Percentiles rank a stretch among this genome's conserved stretches.
Evolutionary conservation across 2,888 invertebrate species (phyloP).

Genomic region (Phyllotreta cruciferae): DNA sequence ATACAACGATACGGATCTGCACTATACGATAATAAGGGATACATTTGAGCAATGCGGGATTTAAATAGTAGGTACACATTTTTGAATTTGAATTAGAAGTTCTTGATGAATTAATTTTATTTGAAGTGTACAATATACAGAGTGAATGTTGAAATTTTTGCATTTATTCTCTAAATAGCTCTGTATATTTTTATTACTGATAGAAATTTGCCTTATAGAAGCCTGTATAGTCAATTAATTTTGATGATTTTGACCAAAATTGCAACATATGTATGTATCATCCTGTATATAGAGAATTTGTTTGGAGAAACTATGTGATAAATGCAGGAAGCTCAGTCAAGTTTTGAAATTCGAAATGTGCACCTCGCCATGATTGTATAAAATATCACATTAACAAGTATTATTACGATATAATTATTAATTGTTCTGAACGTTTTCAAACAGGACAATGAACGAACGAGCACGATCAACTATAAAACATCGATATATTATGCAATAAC

Average conservation of each 20-base stretch:
- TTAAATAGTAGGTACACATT: constrained; percentile 2
- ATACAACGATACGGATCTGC: background rate
- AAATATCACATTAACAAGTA: constrained; percentile 11
- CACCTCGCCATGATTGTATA: background rate
- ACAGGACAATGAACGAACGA: constrained; percentile 39
- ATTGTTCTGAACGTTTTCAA: constrained; percentile 18
- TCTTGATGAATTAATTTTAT: too few relatives aligned
- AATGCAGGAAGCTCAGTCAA: background rate
- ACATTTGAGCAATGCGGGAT: constrained; percentile 15
- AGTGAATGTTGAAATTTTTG: too few relatives aligned
- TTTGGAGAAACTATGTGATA: too few relatives aligned
- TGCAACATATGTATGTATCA: too few relatives aligned
- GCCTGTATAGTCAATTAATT: too few relatives aligned
- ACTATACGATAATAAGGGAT: constrained; percentile 1
- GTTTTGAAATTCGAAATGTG: constrained; percentile 5
- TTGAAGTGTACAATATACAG: too few relatives aligned
- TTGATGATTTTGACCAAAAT: too few relatives aligned
- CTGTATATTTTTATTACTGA: too few relatives aligned
- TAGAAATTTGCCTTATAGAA: too few relatives aligned
- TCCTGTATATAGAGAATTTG: too few relatives aligned
- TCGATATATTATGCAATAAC: constrained; percentile 39
- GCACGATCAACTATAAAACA: constrained; percentile 34
- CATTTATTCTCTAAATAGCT: too few relatives aligned
- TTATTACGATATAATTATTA: constrained; percentile 14
- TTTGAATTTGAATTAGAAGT: too few relatives aligned